Evolutionary conservation across 2,888 invertebrate genomes (phyloP).

Genomic region (Orchesella flavescens): DNA sequence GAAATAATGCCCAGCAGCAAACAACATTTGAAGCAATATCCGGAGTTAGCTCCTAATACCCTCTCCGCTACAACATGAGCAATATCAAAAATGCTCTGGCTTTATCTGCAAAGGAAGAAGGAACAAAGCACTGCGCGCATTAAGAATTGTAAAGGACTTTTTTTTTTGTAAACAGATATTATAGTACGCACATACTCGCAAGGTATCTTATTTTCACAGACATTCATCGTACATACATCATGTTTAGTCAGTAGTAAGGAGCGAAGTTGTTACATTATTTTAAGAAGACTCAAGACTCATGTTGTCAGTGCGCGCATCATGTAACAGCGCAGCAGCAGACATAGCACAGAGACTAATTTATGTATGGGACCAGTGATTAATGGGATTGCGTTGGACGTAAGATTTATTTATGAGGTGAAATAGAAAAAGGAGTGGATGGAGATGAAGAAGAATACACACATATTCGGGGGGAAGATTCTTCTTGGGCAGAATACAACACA

Average conservation of each 20-base stretch:
- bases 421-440: conserved; percentile 61
- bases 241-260: conserved; percentile 39
- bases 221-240: conserved; percentile 48
- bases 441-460: conserved; percentile 45
- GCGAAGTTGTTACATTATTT: conserved; percentile 38
- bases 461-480: not conserved
- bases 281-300: conserved; percentile 55
- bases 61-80: too few relatives aligned
- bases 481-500: not conserved
- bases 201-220: conserved; percentile 37
- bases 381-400: conserved; percentile 69
- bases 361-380: conserved; percentile 72
- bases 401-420: conserved; percentile 72
- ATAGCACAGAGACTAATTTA: conserved; percentile 68
- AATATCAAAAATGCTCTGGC: too few relatives aligned
- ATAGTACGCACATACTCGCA: not conserved
- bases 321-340: conserved; percentile 54
- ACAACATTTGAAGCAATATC: too few relatives aligned
- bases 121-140: not conserved
- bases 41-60: too few relatives aligned
- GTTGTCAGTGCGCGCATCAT: conserved; percentile 59
- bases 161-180: not conserved
- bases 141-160: not conserved
- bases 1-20: too few relatives aligned
- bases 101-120: not conserved